These are phyloP conservation scores for Charanyca ferruginea DNA, from an alignment of 2,888 invertebrate genomes.

Conservation along the genomic window DNA sequence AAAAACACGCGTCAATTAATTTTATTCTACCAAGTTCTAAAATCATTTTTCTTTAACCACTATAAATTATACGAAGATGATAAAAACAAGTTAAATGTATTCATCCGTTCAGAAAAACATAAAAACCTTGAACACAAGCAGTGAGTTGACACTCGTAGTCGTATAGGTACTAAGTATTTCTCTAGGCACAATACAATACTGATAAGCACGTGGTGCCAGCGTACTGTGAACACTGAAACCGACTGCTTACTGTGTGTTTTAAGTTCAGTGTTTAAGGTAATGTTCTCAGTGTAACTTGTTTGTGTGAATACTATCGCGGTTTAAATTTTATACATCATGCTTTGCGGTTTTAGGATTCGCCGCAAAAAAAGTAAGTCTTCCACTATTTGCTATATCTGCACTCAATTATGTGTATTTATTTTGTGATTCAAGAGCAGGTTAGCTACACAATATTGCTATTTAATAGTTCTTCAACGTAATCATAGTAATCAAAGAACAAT, in stretches of 20 bases:
- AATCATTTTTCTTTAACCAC: slow-evolving; percentile 25
- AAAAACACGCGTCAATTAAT: slow-evolving; percentile 33
- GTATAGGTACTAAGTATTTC: slow-evolving; percentile 59
- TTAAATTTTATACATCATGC: slow-evolving; percentile 69
- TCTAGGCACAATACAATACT: slow-evolving; percentile 71
- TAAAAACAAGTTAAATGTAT: slow-evolving; percentile 54
- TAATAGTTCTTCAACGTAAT: slow-evolving; percentile 40
- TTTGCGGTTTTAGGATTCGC: slow-evolving; percentile 79
- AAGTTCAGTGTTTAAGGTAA: slow-evolving; percentile 84
- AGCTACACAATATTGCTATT: slow-evolving; percentile 33
- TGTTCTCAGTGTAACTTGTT: slow-evolving; percentile 81
- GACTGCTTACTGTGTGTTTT: slow-evolving; percentile 79
- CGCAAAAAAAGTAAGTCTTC: slow-evolving; percentile 78
- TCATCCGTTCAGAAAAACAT: slow-evolving; percentile 51
- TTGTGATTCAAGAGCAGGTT: slow-evolving; percentile 33
- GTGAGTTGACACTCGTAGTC: slow-evolving; percentile 59
- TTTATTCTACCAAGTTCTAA: slow-evolving; percentile 39
- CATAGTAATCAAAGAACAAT: slow-evolving; percentile 43
- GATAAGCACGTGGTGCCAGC: slow-evolving; percentile 84
- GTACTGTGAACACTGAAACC: slow-evolving; percentile 69
- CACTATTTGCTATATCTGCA: slow-evolving; percentile 20
- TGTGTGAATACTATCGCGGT: slow-evolving; percentile 68
- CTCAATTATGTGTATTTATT: slow-evolving; percentile 40
- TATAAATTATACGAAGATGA: slow-evolving; percentile 36
- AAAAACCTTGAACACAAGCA: slow-evolving; percentile 64